Conservation (phyloP, 2,797 vertebrate genomes). For the Notoglanidium macrostoma region DNA sequence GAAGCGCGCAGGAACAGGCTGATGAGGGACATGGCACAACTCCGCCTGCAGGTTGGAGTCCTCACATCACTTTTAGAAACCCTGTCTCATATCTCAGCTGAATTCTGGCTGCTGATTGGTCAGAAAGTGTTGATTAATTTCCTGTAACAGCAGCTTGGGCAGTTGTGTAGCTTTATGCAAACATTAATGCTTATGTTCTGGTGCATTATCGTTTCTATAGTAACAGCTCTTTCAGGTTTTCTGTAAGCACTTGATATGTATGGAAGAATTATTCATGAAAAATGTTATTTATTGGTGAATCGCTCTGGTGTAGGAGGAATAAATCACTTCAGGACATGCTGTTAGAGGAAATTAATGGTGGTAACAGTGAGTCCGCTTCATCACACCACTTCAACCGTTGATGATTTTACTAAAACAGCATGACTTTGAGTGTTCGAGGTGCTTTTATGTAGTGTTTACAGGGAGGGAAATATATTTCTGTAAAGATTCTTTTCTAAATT, state of each 20-base stretch:
- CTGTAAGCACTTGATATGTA: not conserved
- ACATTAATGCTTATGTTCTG: not conserved
- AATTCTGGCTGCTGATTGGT: not conserved
- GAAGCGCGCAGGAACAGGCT: constrained; percentile 93
- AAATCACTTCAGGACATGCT: not conserved
- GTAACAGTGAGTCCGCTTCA: not conserved
- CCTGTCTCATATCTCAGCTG: not conserved
- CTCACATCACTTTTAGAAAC: not conserved
- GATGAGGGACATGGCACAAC: constrained; percentile 98
- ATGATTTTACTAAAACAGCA: not conserved
- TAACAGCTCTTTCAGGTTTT: not conserved
- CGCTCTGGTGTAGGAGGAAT: not conserved
- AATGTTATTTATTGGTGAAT: not conserved
- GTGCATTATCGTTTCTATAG: not conserved
- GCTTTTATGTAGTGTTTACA: not conserved
- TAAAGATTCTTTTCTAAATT: not conserved
- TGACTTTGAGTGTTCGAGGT: not conserved
- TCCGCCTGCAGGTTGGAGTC: constrained; percentile 86
- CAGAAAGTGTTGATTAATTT: not conserved
- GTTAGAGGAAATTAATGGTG: not conserved
- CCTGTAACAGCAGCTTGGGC: too few species aligned
- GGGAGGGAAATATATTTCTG: not conserved
- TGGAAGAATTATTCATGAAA: not conserved
- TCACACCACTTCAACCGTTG: not conserved
- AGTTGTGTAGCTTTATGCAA: not conserved